A percentile compares a stretch with the other conserved stretches of the same genome.
Conservation (phyloP, 2,888 invertebrate genomes). For the Xestia c-nigrum region DNA sequence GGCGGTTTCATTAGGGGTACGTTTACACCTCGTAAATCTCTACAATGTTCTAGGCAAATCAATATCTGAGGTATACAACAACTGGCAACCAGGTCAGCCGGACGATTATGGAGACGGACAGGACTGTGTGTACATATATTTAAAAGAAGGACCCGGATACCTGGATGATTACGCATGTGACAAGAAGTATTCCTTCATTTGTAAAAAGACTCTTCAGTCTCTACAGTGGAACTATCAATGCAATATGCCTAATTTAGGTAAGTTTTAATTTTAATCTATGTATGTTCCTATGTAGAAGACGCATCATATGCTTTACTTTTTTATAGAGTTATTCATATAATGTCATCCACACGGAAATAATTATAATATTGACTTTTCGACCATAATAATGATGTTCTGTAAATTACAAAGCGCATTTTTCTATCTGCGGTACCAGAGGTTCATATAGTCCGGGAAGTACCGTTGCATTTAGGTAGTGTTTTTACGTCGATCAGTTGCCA, state of each 20-base stretch:
- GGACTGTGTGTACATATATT: slow-evolving; percentile 72
- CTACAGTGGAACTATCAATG: slow-evolving; percentile 80
- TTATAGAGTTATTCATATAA: not conserved
- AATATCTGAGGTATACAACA: slow-evolving; percentile 75
- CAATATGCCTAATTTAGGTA: slow-evolving; percentile 78
- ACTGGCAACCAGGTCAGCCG: slow-evolving; percentile 80
- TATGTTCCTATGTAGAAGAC: not conserved
- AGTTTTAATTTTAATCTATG: not conserved
- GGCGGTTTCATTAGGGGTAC: no score
- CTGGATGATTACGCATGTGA: slow-evolving; percentile 77
- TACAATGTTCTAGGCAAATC: slow-evolving; percentile 71
- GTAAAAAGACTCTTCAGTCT: slow-evolving; percentile 77
- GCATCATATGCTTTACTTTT: not conserved
- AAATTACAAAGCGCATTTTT: no score
- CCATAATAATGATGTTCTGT: no score
- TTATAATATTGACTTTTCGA: not conserved
- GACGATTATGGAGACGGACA: slow-evolving; percentile 74
- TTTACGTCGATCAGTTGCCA: no score
- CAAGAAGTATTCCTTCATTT: slow-evolving; percentile 76
- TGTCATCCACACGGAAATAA: not conserved
- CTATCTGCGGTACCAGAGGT: no score
- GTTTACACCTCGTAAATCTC: not conserved
- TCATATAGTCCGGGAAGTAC: not conserved
- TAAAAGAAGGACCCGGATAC: slow-evolving; percentile 53
- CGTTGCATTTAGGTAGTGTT: no score